Conservation (phyloP, 2,113 vertebrate genomes). For the Dicerorhinus sumatrensis region DNA sequence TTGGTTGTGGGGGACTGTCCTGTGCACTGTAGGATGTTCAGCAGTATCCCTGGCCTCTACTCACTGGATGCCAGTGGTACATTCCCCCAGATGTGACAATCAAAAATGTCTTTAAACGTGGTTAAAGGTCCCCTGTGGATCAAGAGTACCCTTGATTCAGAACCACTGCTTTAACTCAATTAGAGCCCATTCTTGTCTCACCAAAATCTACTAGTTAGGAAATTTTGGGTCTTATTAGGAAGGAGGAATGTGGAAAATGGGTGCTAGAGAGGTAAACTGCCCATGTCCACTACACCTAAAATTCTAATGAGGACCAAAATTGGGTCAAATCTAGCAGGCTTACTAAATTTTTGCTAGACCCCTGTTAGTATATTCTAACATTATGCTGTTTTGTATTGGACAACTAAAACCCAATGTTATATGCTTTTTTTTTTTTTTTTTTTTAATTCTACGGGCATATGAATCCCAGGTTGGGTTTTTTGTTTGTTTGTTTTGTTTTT, state of each 20-base stretch:
- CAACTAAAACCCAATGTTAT: conserved; percentile 13
- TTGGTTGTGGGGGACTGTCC: not conserved
- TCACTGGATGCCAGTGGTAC: not conserved
- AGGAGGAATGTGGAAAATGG: not conserved
- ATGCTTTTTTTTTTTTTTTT: not conserved
- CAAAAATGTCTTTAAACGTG: not conserved
- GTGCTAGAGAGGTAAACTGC: not conserved
- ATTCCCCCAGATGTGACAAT: not conserved
- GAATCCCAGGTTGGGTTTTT: not conserved
- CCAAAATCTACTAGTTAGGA: not conserved
- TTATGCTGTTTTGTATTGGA: conserved; percentile 14
- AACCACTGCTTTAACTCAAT: not conserved
- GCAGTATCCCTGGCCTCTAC: not conserved
- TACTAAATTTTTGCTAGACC: not conserved
- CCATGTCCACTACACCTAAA: not conserved
- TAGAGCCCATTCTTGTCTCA: not conserved
- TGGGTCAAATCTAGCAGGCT: not conserved
- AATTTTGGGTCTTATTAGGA: not conserved
- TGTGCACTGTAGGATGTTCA: not conserved
- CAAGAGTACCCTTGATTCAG: not conserved
- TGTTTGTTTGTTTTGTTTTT: not conserved
- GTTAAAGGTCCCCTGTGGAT: not conserved
- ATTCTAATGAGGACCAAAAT: not conserved
- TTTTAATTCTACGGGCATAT: not conserved
- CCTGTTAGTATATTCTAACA: not conserved